Conservation (phyloP, 1,140 invertebrate species). For the Aphis craccivora region DNA sequence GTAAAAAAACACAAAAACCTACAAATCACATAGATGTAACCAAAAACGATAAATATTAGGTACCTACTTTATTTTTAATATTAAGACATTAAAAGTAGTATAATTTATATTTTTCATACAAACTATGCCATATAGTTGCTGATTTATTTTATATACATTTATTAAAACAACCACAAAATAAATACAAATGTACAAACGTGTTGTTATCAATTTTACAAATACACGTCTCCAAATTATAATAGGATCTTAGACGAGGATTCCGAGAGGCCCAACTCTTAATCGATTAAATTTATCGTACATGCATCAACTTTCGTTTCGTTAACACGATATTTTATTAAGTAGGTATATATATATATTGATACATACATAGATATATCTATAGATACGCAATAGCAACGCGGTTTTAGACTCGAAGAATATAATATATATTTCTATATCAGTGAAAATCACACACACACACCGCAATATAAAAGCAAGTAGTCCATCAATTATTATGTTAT, state of each 20-base stretch:
- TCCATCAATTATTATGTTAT: neutral
- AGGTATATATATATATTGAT: neutral
- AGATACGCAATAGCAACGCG: neutral
- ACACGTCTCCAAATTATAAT: neutral
- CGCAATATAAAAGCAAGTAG: neutral
- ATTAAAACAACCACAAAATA: neutral
- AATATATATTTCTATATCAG: neutral
- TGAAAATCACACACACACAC: slow-evolving; percentile 9
- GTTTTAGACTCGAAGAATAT: neutral
- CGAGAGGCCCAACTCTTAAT: neutral
- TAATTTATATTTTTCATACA: neutral
- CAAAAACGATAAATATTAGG: neutral
- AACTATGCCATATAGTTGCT: neutral
- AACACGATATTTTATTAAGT: neutral
- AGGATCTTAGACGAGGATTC: neutral
- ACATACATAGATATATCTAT: neutral
- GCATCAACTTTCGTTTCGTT: slow-evolving; percentile 24
- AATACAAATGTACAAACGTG: neutral
- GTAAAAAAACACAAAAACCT: neutral
- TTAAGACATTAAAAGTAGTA: neutral
- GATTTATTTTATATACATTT: neutral
- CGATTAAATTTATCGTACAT: slow-evolving; percentile 4
- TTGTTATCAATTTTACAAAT: neutral
- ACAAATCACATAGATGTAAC: neutral
- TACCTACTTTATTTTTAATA: neutral